Evolutionary conservation across 2,797 vertebrate genomes (phyloP), one percentile per base, ranked within the genome.

Genomic region (Halcyon badia): DNA sequence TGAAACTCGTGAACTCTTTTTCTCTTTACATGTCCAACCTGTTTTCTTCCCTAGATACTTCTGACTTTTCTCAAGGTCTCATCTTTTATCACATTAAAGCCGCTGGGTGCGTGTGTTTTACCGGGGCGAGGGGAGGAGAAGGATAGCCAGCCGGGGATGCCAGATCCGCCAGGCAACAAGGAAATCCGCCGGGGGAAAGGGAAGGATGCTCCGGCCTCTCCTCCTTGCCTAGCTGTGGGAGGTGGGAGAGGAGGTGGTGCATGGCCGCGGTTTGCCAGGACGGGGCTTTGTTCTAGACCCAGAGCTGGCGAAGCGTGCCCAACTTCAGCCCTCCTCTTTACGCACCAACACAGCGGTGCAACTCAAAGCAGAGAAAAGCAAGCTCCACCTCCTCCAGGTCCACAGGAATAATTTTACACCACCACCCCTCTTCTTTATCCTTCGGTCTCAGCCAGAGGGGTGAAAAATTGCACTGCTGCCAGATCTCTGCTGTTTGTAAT

Each of bases 1-100:
- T 98, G 98, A 98, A 98, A 98, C 97, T 98, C 97, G 96, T 92
- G 60, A 96, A 97, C 97, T 98, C 97, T 96, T 92, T 73, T 76
- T 92, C 75, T 87, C 94, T 95, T 95, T 86, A 95, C 89, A 79
- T 79, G 89, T 96, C 94, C 97, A 92, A 79, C 89, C 49, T 73
- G 75, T 60, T 95, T 91, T 83, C 60, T 94, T 90, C 35, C 65
- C 41, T 64, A 46, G 33, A 41, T 48, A 52, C 81, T 88, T 91
- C 39, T 95, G 83, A 60, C 73, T 94, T 92, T 69, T 54, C 85
- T 84, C 87, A 81, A 93, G 80, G 83, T 84, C 90, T 96, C 42
- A 5, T 83, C 58, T 93, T 95, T 86, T 60, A 75, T 72, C 52
- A 18, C 75, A 64, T 44, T 49, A 78, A 83, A 90, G n/a, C 77